Percentiles rank a stretch among this genome's conserved stretches.
These are phyloP conservation scores for Cyanoderma ruficeps DNA, from an alignment of 2,113 vertebrate genomes.

Conservation along the genomic window DNA sequence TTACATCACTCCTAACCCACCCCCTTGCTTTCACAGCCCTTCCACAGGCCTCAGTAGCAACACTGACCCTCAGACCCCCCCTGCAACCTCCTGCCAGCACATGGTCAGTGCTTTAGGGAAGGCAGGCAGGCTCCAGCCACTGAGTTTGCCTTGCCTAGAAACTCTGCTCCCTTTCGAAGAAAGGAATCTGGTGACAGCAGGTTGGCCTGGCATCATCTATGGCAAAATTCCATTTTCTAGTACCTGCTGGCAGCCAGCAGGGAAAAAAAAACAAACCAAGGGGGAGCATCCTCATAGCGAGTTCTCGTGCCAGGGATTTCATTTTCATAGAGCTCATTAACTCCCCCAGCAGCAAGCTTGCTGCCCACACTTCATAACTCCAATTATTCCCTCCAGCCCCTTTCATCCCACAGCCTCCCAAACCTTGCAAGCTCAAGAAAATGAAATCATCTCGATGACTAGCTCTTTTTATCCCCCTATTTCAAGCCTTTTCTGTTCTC, in stretches of 20 bases:
- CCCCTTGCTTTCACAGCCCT: neutral
- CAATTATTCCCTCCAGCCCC: slow-evolving; percentile 8
- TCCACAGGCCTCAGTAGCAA: fast-evolving
- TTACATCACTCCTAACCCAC: neutral
- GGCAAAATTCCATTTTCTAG: neutral
- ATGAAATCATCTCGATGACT: neutral
- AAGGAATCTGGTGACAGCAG: neutral
- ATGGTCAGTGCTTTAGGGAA: fast-evolving
- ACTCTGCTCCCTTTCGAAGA: neutral
- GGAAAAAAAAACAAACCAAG: neutral
- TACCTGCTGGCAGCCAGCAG: neutral
- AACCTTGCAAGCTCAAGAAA: neutral
- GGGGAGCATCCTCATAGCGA: neutral
- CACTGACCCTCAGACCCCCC: neutral
- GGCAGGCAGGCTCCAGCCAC: neutral
- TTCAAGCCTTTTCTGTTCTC: neutral
- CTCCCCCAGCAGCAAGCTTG: neutral
- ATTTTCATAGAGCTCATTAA: slow-evolving; percentile 48
- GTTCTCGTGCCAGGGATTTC: neutral
- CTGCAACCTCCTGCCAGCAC: neutral
- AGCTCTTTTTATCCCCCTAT: neutral
- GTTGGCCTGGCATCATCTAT: neutral
- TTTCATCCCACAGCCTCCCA: neutral
- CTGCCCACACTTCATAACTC: slow-evolving; percentile 31
- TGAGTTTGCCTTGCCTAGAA: neutral